phyloP scores from a whole-genome alignment of 2,888 invertebrate species.

The Lobophora halterata region DNA sequence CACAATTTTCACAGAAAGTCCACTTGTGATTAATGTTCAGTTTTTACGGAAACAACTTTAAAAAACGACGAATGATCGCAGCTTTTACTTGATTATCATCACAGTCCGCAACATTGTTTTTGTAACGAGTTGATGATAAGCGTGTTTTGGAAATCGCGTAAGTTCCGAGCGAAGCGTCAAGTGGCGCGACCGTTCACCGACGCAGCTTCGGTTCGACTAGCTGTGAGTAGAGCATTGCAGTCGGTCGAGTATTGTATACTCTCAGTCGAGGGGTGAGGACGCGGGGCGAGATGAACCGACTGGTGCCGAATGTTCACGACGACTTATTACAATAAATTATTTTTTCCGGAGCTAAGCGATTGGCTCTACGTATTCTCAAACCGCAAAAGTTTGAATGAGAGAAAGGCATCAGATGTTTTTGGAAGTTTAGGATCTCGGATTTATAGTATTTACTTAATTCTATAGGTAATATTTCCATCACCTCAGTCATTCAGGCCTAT shows the following conservation, averaged over 20 bases:
- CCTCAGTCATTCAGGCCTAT: not conserved
- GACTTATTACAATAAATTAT: constrained; percentile 79
- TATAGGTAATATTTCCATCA: not conserved
- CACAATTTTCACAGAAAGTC: constrained; percentile 50
- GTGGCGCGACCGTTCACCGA: constrained; percentile 73
- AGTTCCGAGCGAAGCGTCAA: constrained; percentile 63
- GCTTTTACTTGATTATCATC: constrained; percentile 24
- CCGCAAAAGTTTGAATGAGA: constrained; percentile 67
- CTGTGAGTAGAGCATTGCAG: constrained; percentile 68
- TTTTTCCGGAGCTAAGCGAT: constrained; percentile 72
- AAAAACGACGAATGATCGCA: constrained; percentile 22
- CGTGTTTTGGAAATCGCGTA: constrained; percentile 70
- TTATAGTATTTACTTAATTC: constrained; percentile 10
- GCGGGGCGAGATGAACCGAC: constrained; percentile 71
- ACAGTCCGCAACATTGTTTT: constrained; percentile 43
- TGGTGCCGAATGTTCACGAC: constrained; percentile 77
- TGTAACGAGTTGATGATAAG: constrained; percentile 60
- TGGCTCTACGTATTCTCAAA: constrained; percentile 57
- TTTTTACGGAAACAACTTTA: constrained; percentile 16
- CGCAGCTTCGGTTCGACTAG: constrained; percentile 75
- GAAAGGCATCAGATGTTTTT: constrained; percentile 52
- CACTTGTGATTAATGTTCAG: constrained; percentile 41
- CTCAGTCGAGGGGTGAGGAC: constrained; percentile 55
- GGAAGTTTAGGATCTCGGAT: constrained; percentile 20
- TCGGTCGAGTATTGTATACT: constrained; percentile 70